Conservation (phyloP, 2,113 vertebrate genomes). For the Actenoides lindsayi region DNA sequence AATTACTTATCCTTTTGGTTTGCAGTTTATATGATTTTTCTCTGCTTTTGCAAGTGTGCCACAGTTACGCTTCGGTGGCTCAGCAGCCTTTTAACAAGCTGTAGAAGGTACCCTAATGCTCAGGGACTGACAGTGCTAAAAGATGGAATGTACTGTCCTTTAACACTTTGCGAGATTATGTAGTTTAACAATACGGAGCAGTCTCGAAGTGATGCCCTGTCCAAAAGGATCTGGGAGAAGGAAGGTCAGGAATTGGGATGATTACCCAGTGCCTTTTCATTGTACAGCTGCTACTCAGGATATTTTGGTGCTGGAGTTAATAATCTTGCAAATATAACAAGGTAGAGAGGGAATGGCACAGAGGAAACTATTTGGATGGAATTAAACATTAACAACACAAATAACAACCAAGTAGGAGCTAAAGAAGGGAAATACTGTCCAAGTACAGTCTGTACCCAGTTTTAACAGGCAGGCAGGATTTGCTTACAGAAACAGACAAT, state of each 20-base stretch:
- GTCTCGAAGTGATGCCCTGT: not conserved
- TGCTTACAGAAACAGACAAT: not conserved
- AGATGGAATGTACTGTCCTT: not conserved
- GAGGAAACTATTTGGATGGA: not conserved
- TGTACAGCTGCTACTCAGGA: not conserved
- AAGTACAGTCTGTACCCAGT: not conserved
- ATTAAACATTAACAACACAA: not conserved
- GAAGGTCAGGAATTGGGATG: not conserved
- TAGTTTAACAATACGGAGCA: not conserved
- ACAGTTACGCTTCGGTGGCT: not conserved
- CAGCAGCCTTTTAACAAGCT: not conserved
- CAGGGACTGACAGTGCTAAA: not conserved
- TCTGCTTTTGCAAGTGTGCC: not conserved
- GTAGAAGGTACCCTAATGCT: not conserved
- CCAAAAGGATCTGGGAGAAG: not conserved
- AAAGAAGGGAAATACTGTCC: not conserved
- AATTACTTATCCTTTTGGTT: not conserved
- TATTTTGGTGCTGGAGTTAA: not conserved
- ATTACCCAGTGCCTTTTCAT: not conserved
- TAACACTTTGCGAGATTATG: not conserved
- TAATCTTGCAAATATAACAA: not conserved
- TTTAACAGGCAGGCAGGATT: not conserved
- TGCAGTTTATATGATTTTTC: not conserved
- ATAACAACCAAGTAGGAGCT: not conserved
- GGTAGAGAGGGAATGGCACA: not conserved